phyloP scores from a whole-genome alignment of 2,113 vertebrate species.

The Piprites chloris region DNA sequence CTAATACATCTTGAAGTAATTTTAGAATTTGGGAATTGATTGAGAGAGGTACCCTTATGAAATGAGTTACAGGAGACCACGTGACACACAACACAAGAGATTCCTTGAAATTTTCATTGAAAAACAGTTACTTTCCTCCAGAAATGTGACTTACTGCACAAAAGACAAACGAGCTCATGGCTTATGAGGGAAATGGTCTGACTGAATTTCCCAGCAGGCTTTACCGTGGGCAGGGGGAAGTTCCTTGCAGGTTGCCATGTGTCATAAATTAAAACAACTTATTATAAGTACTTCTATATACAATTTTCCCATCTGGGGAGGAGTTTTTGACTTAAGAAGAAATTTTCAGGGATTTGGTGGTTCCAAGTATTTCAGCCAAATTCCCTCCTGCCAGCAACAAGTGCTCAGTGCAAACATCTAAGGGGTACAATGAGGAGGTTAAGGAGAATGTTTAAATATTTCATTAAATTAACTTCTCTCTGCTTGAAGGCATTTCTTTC shows the following conservation, averaged over 20 bases:
- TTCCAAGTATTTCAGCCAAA: not conserved
- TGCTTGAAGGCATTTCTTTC: slow-evolving; percentile 1
- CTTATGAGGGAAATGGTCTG: not conserved
- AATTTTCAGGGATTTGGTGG: not conserved
- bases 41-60: not conserved
- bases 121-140: not conserved
- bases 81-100: not conserved
- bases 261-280: not conserved
- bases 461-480: not conserved
- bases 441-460: not conserved
- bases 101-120: not conserved
- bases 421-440: not conserved
- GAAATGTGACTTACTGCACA: not conserved
- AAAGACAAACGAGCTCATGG: not conserved
- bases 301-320: not conserved
- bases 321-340: not conserved
- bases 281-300: not conserved
- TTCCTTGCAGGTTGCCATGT: not conserved
- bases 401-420: not conserved
- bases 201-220: not conserved
- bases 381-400: not conserved
- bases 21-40: not conserved
- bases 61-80: not conserved
- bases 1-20: not conserved
- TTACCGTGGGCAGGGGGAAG: not conserved